These are phyloP conservation scores for Falco rusticolus DNA, from an alignment of 2,797 vertebrate species.

Conservation along the genomic window DNA sequence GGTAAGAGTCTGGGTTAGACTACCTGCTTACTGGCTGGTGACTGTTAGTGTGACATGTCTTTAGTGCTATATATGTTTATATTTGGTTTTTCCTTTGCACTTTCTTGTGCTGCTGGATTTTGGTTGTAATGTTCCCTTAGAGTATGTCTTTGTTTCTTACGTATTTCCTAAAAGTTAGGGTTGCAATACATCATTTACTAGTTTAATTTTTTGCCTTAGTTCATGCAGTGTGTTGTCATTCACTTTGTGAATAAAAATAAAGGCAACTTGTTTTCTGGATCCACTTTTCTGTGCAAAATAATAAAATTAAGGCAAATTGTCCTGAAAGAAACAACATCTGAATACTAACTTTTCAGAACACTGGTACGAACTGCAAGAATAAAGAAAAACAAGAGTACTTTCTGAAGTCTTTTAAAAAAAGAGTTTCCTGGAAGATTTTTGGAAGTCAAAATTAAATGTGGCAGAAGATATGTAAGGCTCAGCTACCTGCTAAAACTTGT, in stretches of 20 bases:
- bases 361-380: background rate
- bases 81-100: background rate
- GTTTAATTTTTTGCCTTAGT: background rate
- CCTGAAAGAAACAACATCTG: background rate
- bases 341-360: background rate
- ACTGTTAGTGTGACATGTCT: background rate
- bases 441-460: slow-evolving; percentile 64
- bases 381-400: slow-evolving; percentile 12
- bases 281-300: background rate
- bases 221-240: background rate
- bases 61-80: background rate
- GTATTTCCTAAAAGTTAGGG: background rate
- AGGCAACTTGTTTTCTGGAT: background rate
- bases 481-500: slow-evolving; percentile 73
- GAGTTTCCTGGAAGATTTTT: slow-evolving; percentile 36
- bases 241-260: background rate
- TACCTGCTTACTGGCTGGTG: background rate
- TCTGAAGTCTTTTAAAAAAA: slow-evolving; percentile 21
- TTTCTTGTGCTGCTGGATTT: background rate
- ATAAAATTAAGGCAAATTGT: background rate
- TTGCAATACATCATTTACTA: background rate
- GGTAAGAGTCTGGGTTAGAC: background rate
- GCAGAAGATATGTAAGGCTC: slow-evolving; percentile 51
- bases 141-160: background rate
- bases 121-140: background rate